Evolutionary conservation across 1,140 invertebrate genomes (phyloP).

Genomic region (Panagrolaimus sp.): DNA sequence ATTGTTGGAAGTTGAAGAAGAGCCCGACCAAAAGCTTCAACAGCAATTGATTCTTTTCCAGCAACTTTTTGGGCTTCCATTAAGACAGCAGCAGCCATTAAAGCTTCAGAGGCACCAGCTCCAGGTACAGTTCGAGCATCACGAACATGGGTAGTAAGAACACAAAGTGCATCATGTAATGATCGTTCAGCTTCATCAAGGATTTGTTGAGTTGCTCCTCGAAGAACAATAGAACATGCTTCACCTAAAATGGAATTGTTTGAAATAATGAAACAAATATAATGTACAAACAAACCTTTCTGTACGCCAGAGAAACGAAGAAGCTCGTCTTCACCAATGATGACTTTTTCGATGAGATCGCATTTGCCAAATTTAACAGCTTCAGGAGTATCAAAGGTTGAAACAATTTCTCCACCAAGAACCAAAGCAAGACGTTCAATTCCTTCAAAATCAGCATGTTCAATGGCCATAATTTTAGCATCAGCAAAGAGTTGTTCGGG

Average conservation of each 20-base stretch:
- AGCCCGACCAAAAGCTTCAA: conserved; percentile 89
- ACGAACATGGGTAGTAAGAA: conserved; percentile 86
- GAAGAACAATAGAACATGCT: conserved; percentile 90
- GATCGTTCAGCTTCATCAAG: conserved; percentile 96
- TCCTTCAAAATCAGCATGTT: conserved; percentile 99
- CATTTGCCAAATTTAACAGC: conserved; percentile 86
- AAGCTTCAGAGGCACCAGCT: conserved; percentile 71
- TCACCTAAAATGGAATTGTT: conserved; percentile 79
- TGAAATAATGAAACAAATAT: no score
- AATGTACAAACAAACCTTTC: conserved; percentile 41
- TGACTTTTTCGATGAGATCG: conserved; percentile 90
- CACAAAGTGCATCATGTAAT: conserved; percentile 94
- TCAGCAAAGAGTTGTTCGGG: conserved; percentile 98
- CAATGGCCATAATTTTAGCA: conserved; percentile 96
- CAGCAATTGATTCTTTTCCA: conserved; percentile 93
- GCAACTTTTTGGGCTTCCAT: conserved; percentile 73
- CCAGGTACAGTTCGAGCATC: conserved; percentile 66
- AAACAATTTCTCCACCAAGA: conserved; percentile 93
- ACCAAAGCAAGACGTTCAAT: conserved; percentile 93
- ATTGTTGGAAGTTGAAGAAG: conserved; percentile 80
- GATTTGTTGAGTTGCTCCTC: conserved; percentile 98
- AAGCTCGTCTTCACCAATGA: conserved; percentile 95
- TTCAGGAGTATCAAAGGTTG: conserved; percentile 91
- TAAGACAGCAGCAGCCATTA: conserved; percentile 87
- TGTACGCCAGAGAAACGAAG: conserved; percentile 78